Evolutionary conservation across 2,113 vertebrate species (phyloP), one percentile per base, ranked within the genome.

Genomic region (Calidris pygmaea): DNA sequence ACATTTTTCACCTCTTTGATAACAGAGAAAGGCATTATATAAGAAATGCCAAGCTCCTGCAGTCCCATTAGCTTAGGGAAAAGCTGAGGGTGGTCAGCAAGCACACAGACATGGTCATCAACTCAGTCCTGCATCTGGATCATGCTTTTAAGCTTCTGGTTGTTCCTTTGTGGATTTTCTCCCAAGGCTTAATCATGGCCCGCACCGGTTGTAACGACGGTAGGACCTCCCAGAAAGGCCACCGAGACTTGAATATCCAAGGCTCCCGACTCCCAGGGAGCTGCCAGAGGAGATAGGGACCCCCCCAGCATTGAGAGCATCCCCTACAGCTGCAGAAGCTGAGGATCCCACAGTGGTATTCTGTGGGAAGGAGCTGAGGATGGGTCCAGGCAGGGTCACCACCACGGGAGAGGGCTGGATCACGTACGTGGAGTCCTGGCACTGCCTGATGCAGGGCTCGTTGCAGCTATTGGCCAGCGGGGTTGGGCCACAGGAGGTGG

Each of bases 311-410:
- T 9, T 95, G 68, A 97, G 94, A 14, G 39, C 65, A 34, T 84
- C 65, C 4, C 95, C 96, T 3, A 97, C 65, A 6, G 94, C 95
- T 1, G 94, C 95, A 2, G 96, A 96, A 0, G 93, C 70, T 1
- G 96, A 96, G 55, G 95, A 96, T 11, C 95, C 96, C 80, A 95
- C 96, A 1, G 95, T 15, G 50, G 96, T 96, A 9, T 96, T 94
- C 2, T 96, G 95, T 0, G 93, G 95, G 77, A 94, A 96, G 87
- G 95, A 96, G 89, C 96, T 96, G 59, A 96, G 96, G 87, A 96
- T 96, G 12, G 96, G 95, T 0, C 96, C 96, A 0, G 95, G 96
- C 53, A 96, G 89, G 4, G 96, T 96, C 39, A 96, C 95, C 55
- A 96, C 93, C 34, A 96, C 96, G 0, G 96, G 96, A 0, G 96